Percentiles rank a stretch among this genome's conserved stretches.
phyloP scores from a whole-genome alignment of 2,888 invertebrate genomes.

The Xestia xanthographa region DNA sequence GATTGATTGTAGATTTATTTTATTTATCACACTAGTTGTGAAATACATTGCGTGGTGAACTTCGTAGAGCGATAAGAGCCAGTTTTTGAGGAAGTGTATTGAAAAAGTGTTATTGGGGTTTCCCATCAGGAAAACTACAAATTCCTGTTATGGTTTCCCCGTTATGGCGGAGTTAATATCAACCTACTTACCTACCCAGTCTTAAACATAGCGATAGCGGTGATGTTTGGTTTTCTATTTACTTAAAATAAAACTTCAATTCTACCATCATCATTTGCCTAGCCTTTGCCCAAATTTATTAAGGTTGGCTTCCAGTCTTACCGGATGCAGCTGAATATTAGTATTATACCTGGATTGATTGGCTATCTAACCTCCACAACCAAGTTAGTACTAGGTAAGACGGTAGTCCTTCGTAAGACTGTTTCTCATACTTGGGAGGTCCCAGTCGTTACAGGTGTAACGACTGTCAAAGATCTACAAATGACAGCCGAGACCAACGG shows the following conservation, averaged over 20 bases:
- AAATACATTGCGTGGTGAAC: too few species aligned
- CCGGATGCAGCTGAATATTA: neutral
- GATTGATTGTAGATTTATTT: too few species aligned
- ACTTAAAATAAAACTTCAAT: neutral
- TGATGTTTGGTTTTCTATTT: neutral
- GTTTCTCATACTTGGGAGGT: neutral
- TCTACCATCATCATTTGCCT: neutral
- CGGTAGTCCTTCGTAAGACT: neutral
- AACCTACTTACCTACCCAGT: neutral
- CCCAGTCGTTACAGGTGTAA: neutral
- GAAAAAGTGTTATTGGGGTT: neutral
- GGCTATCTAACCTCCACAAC: neutral
- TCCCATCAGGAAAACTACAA: neutral
- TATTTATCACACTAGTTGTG: too few species aligned
- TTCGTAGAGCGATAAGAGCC: too few species aligned
- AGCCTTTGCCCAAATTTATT: neutral
- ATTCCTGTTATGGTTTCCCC: too few species aligned
- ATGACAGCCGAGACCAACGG: neutral
- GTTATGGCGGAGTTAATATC: too few species aligned
- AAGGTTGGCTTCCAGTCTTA: neutral
- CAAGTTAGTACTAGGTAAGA: neutral
- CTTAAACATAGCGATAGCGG: neutral
- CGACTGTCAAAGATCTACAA: neutral
- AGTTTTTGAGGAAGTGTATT: too few species aligned
- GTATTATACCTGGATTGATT: neutral